Evolutionary conservation across 1,140 invertebrate species (phyloP), one percentile per base, ranked within the genome.

Genomic region (Sinella curviseta): DNA sequence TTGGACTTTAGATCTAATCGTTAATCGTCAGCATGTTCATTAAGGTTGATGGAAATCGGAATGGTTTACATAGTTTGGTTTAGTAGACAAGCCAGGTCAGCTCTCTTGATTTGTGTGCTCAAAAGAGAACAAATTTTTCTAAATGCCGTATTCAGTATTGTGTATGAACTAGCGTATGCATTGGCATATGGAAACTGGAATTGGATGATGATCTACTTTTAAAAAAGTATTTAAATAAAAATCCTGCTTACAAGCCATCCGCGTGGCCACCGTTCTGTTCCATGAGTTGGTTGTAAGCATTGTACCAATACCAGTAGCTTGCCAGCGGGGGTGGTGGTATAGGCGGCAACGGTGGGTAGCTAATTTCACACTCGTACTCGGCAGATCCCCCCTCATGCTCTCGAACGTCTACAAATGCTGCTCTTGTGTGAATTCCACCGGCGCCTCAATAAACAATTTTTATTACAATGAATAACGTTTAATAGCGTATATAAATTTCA

Each of bases 271-370:
- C 39, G 20, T 48, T 8, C 39, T 48, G 39, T 48, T 48, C 39
- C 39, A 48, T 48, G 55, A 77, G 60, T 30, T 83, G 82, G 2
- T 80, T 67, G 74, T 83, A 83, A 0, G 77, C 78, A 65, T 83
- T 78, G 60, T 80, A 80, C 80, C 80, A 82, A 20, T 82, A 80
- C 80, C 77, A 82, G 54, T 77, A 80, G 78, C 35, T 48, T 16
- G 74, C 34, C 28, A 75, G 24, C 4, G 82, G 78, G 0, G 80
- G 78, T 28, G 78, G 80, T 26, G 78, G 80, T 55, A 76, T 48
- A n/a, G 67, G 65, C 26, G 57, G 76, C 8, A 34, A 20, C 16
- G 82, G 80, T 16, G 80, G 78, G 60, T 80, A 81, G 14, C 33
- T 75, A 31, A 81, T 78, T 60, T 83, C 82, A 34, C 57, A 77